Evolutionary conservation across 1,140 invertebrate species (phyloP), one percentile per base, ranked within the genome.

Genomic region (Heliconius eleuchia): DNA sequence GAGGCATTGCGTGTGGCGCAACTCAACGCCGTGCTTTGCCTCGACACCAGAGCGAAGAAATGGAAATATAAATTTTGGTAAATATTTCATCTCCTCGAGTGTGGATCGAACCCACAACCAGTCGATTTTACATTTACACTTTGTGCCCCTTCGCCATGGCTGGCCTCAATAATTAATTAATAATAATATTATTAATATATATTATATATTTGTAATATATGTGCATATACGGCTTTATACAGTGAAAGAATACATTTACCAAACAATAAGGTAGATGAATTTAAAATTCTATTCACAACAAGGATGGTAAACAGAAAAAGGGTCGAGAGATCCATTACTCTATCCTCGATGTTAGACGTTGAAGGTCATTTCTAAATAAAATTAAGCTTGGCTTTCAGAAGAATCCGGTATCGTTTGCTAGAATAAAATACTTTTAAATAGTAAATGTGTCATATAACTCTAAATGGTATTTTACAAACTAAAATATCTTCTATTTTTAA

Each of bases 241-340:
- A 37, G 37, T 55, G 6, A 75, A 76, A 71, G 13, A 76, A 50
- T 76, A 76, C 66, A 50, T 77, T 71, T 77, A 34, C 23, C 18
- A 70, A 71, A 76, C 60, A 76, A 76, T 46, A 76, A 42, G 60
- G 37, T 52, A 8, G 60, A 71, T n/a, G 27, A 50, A 77, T 77
- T 77, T 77, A 77, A 77, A 77, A 77, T 77, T 71, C 60, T 71
- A 77, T 77, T 77, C 75, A 77, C 30, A 76, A 76, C 74, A 77
- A 71, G 46, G 66, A 42, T 70, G 46, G 75, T 71, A 77, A 77
- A 77, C 75, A 77, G 27, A 71, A 77, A 77, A 77, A 18, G 60
- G 60, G 52, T 27, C 74, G 34, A 27, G 30, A 60, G 55, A 66
- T 70, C 66, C 66, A 71, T 77, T 77, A 77, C 66, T 71, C 42